Evolutionary conservation across 1,140 invertebrate genomes (phyloP).

Genomic region (Neotoxoptera formosana): DNA sequence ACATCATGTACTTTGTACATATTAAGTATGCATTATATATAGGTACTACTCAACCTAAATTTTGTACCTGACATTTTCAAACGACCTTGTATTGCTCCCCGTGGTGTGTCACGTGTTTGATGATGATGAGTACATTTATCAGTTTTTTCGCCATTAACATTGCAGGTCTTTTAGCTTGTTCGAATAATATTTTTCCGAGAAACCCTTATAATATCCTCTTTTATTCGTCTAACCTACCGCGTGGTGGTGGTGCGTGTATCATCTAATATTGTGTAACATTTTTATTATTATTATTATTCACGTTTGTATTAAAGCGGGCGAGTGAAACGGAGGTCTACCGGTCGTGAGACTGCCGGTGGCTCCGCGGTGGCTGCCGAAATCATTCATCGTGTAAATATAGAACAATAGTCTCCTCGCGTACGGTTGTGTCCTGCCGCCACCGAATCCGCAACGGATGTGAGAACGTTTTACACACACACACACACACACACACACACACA

Average conservation of each 20-base stretch:
- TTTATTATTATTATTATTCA: background rate
- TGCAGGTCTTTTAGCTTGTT: background rate
- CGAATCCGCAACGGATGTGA: conserved; percentile 1
- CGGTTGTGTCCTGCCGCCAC: background rate
- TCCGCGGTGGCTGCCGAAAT: background rate
- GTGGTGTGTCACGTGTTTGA: background rate
- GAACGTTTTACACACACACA: background rate
- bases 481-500: background rate
- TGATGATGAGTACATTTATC: background rate
- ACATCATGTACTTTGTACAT: too few relatives aligned
- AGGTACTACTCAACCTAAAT: background rate
- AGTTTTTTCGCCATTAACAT: background rate
- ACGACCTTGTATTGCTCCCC: background rate
- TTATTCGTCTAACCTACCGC: background rate
- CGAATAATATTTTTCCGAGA: too few relatives aligned
- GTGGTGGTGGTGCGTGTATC: background rate
- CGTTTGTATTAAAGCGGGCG: background rate
- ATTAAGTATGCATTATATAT: too few relatives aligned
- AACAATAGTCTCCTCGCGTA: background rate
- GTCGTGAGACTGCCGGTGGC: background rate
- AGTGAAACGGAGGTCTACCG: background rate
- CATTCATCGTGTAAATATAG: conserved; percentile 2
- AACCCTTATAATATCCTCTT: background rate
- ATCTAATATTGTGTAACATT: background rate
- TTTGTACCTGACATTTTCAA: background rate